phyloP scores from a whole-genome alignment of 2,888 invertebrate species.

The Rhamnusium bicolor region DNA sequence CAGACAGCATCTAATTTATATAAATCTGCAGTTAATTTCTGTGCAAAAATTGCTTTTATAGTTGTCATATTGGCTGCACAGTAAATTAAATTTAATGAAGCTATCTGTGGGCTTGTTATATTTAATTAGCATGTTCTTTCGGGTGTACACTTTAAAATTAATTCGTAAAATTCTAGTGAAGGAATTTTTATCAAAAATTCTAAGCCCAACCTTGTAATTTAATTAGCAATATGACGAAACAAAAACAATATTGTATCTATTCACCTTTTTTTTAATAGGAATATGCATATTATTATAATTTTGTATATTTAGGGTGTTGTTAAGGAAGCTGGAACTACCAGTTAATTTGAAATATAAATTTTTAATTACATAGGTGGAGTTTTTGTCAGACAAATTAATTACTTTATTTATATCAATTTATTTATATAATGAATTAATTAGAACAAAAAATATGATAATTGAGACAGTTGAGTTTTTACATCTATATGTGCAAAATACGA shows the following conservation, averaged over 20 bases:
- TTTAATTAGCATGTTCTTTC: not conserved
- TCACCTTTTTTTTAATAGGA: not conserved
- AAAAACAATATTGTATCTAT: not conserved
- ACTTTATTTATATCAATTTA: not conserved
- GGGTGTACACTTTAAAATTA: not conserved
- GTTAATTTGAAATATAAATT: not conserved
- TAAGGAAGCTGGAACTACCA: not conserved
- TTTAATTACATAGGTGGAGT: not conserved
- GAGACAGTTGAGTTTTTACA: too few relatives aligned
- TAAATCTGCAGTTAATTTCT: too few relatives aligned
- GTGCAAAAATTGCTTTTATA: too few relatives aligned
- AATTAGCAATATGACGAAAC: not conserved
- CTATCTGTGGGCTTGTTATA: slow-evolving; percentile 2
- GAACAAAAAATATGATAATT: not conserved
- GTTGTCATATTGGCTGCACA: not conserved
- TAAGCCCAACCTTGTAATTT: not conserved
- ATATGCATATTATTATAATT: not conserved
- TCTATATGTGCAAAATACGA: too few relatives aligned
- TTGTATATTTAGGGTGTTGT: not conserved
- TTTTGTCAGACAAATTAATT: not conserved
- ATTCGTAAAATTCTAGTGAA: not conserved
- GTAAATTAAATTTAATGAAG: slow-evolving; percentile 10
- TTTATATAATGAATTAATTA: not conserved
- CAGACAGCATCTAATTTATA: too few relatives aligned
- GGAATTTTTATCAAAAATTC: slow-evolving; percentile 13